Evolutionary conservation across 37 sponge, comb jelly and placozoan species (phyloP).

Genomic region (Agelas oroides): DNA sequence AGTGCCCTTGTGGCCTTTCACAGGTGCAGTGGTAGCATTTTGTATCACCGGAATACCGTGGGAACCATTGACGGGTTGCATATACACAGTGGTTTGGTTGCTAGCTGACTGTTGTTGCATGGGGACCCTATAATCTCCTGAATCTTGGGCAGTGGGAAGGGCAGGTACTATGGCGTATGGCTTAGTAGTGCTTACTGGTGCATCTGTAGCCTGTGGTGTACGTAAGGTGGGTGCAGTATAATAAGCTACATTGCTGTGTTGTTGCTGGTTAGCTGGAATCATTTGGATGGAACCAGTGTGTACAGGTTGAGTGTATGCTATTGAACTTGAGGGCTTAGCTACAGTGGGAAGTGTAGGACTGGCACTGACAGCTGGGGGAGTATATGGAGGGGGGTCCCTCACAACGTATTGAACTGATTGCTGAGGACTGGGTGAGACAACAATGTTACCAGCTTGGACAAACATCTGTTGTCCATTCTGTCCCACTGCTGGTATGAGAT

Average conservation of each 20-base stretch:
- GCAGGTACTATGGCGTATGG: constrained; percentile 62
- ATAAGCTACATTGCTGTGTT: neutral
- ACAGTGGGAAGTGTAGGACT: too few relatives aligned
- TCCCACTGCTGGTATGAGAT: constrained; percentile 9
- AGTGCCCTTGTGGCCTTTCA: too few relatives aligned
- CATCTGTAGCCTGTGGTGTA: neutral
- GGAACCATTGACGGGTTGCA: too few relatives aligned
- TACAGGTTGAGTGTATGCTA: too few relatives aligned
- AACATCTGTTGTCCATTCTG: neutral
- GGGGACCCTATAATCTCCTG: too few relatives aligned
- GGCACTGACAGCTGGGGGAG: too few relatives aligned
- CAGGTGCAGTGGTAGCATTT: too few relatives aligned
- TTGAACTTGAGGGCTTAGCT: too few relatives aligned
- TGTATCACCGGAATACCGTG: too few relatives aligned
- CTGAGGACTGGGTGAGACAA: neutral
- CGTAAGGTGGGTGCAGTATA: neutral
- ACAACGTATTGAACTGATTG: neutral
- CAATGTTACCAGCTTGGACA: neutral
- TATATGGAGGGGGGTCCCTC: too few relatives aligned
- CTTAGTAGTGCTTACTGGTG: constrained; percentile 35
- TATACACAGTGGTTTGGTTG: too few relatives aligned
- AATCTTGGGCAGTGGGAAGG: constrained; percentile 26
- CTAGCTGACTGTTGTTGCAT: too few relatives aligned
- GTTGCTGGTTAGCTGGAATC: neutral
- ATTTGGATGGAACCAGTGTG: neutral